phyloP scores from a whole-genome alignment of 2,113 vertebrate genomes.

The Uropsilus gracilis region DNA sequence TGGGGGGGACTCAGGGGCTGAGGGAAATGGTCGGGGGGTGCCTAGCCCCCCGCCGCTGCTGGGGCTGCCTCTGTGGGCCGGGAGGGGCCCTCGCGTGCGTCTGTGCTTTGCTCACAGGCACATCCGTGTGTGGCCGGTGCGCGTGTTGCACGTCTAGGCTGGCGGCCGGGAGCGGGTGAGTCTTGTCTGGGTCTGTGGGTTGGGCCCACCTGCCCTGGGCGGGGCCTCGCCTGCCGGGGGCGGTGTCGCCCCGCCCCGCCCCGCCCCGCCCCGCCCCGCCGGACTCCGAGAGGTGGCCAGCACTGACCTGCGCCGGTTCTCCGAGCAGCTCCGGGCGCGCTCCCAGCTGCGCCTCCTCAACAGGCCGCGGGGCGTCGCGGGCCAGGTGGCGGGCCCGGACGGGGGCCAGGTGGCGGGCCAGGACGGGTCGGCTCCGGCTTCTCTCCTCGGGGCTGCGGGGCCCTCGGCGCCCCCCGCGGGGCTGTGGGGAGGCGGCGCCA shows the following conservation, averaged over 20 bases:
- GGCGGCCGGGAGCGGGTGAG: no score
- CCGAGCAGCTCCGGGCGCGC: conserved; percentile 88
- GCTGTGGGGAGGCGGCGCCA: conserved; percentile 9
- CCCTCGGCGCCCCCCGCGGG: background rate
- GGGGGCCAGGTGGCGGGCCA: conserved; percentile 84
- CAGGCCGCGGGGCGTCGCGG: conserved; percentile 88
- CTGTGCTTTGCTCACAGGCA: background rate
- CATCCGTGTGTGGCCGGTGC: background rate
- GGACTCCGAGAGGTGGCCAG: no score
- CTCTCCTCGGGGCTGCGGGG: conserved; percentile 48
- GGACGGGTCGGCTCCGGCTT: conserved; percentile 84
- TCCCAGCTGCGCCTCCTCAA: conserved; percentile 93
- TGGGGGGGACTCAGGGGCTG: no score
- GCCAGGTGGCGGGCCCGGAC: conserved; percentile 82
- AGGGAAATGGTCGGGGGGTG: no score
- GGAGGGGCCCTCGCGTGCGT: background rate
- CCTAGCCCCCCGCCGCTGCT: no score
- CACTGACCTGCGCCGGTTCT: conserved; percentile 88
- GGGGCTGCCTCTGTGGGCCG: no score
- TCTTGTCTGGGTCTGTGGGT: no score
- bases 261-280: no score
- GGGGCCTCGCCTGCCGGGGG: no score
- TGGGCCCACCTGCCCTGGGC: no score
- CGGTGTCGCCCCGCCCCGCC: no score
- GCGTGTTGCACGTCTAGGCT: rapidly evolving